Conservation (phyloP, 2,113 vertebrate species). For the Bujurquina vittata region DNA sequence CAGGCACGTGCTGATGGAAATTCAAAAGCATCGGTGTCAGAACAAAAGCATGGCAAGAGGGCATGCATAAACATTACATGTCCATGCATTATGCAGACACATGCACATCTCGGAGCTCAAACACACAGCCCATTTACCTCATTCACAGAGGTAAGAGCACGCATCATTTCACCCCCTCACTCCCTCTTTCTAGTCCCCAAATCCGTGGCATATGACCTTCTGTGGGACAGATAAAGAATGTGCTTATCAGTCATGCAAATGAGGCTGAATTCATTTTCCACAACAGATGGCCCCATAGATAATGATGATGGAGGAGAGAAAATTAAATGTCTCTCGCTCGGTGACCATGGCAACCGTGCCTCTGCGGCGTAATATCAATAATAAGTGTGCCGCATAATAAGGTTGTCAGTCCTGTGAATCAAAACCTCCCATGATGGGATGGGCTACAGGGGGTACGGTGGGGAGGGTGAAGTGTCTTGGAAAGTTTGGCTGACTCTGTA, state of each 20-base stretch:
- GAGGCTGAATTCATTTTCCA: conserved; percentile 99
- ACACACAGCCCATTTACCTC: conserved; percentile 54
- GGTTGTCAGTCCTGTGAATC: conserved; percentile 99
- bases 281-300: conserved; percentile 99
- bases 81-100: conserved; percentile 66
- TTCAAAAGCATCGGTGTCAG: conserved; percentile 47
- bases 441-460: conserved; percentile 3
- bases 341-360: conserved; percentile 99
- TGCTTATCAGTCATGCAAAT: conserved; percentile 99
- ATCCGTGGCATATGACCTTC: conserved; percentile 99
- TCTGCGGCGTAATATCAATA: conserved; percentile 99
- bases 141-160: conserved; percentile 64
- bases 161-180: conserved; percentile 70
- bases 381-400: conserved; percentile 99
- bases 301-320: conserved; percentile 99
- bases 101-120: conserved; percentile 59
- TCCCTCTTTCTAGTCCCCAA: conserved; percentile 84
- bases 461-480: conserved; percentile 11
- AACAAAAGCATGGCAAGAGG: conserved; percentile 70
- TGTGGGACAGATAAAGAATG: conserved; percentile 99
- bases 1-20: conserved; percentile 47
- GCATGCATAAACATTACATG: conserved; percentile 78
- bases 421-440: conserved; percentile 82
- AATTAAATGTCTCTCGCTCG: conserved; percentile 99
- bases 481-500: conserved; percentile 61